Percentiles rank a stretch among this genome's conserved stretches.
Evolutionary conservation across 2,888 invertebrate genomes (phyloP).

Genomic region (Pherbina coryleti): DNA sequence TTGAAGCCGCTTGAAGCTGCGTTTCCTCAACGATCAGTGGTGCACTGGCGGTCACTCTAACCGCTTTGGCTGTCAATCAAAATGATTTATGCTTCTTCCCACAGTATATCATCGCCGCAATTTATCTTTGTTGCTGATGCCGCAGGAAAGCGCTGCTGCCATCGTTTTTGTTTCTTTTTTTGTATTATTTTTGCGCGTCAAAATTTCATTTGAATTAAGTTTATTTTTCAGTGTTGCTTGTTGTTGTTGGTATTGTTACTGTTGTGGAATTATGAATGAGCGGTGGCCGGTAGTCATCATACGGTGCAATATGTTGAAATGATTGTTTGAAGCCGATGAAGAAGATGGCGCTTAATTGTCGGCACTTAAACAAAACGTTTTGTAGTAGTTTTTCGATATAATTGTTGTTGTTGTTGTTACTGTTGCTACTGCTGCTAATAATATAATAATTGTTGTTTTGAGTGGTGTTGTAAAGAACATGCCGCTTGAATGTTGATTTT

Average conservation of each 20-base stretch:
- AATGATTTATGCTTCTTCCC: slow-evolving; percentile 69
- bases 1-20: neutral
- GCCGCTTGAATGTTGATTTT: no score
- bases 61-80: slow-evolving; percentile 65
- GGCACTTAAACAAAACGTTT: slow-evolving; percentile 25
- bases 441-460: slow-evolving; percentile 1
- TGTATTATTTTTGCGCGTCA: slow-evolving; percentile 5
- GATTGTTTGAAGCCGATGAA: neutral
- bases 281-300: neutral
- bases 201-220: slow-evolving; percentile 27
- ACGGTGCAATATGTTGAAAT: slow-evolving; percentile 1
- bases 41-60: neutral
- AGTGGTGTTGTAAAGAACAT: neutral
- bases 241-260: slow-evolving; percentile 15
- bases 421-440: neutral
- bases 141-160: slow-evolving; percentile 1
- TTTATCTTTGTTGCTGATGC: slow-evolving; percentile 57
- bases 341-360: slow-evolving; percentile 37
- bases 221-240: slow-evolving; percentile 9
- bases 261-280: slow-evolving; percentile 22
- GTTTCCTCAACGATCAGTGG: slow-evolving; percentile 5
- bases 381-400: slow-evolving; percentile 2
- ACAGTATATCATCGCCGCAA: slow-evolving; percentile 66
- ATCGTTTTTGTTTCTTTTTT: no score
- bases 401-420: neutral